Evolutionary conservation across 2,888 invertebrate species (phyloP), one percentile per base, ranked within the genome.

Genomic region (Ormyrus labotus): DNA sequence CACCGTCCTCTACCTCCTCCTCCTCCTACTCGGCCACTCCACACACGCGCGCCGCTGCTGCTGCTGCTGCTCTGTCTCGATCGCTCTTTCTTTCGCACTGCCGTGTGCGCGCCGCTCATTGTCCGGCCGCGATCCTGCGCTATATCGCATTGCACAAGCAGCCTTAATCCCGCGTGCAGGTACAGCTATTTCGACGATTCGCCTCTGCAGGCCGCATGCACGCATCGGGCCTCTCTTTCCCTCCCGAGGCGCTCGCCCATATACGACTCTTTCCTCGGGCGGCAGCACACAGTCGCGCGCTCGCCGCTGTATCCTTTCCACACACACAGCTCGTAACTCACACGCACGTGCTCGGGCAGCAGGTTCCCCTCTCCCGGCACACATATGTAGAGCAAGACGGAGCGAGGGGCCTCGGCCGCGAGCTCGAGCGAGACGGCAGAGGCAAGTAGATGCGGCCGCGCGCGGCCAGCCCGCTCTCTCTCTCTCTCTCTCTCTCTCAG

Each of bases 401-500:
- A 57, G 57, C 57, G 11, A 57, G 13, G 6, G 57, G 57, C 11
- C 57, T 34, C 34, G 34, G 34, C 34, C 34, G 34, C 34, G 34
- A 3, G 34, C 34, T 34, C 34, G 34, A 34, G 34, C 34, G 34
- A 34, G 34, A 34, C 34, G 34, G 34, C 34, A 34, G 13, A 34
- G 13, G 57, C 47, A 64, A 64, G 64, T 64, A 64, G 64, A 47
- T 64, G 47, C 64, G 64, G 57, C 64, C 34, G 53, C 48, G 45
- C 11, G 19, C 13, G 34, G 53, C 47, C 82, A 83, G 75, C 84
- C 10, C 63, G 81, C 74, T 81, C 75, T 78, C 78, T 67, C 80
- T 83, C 82, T 77, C 84, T 80, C 81, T 80, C 83, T 78, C 83
- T 55, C 78, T 51, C 60, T 13, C 58, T 19, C 85, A 85, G 85